Evolutionary conservation across 1,140 invertebrate species (phyloP), one percentile per base, ranked within the genome.

Genomic region (Hydropsyche tenuis): DNA sequence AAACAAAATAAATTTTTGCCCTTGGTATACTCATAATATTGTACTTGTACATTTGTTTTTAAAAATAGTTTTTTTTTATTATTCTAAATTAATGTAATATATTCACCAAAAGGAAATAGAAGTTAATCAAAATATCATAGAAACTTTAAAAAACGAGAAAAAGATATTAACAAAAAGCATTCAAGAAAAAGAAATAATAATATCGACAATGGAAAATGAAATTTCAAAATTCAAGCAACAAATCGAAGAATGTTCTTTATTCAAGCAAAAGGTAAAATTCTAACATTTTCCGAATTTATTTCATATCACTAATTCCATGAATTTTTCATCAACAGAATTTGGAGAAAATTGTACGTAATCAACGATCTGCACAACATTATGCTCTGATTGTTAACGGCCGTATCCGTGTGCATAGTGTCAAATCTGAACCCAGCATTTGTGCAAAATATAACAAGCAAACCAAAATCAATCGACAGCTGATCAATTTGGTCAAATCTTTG

Each of bases 91-190:
- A 56, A 11, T 16, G n/a, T 20, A 6, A 53, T 22, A 66, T 46
- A 69, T 64, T 48, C 20, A 2, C 27, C 69, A 56, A 65, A 23
- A 77, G 75, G 73, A 77, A 69, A 74, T 73, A 30, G 73, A 77
- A 65, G 20, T 74, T 27, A 74, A 74, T 60, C 66, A 74, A 30
- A 74, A 73, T 56, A 63, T 64, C 14, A 62, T 74, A 18, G 46
- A 69, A 43, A 56, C 60, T 6, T 51, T 74, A 7, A 42, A 18
- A 9, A 66, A 69, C 22, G 73, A 74, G 60, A 16, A 65, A 64
- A 37, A 70, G 7, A 64, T 37, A 9, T 22, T 77, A 3, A 14
- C 62, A 43, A 60, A 64, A n/a, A 25, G 69, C 14, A 45, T 70
- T 14, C 23, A 73, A 20, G 46, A 72, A 16, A 69, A 65, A 22